phyloP scores from a whole-genome alignment of 2,797 vertebrate species.

The Mallotus villosus region DNA sequence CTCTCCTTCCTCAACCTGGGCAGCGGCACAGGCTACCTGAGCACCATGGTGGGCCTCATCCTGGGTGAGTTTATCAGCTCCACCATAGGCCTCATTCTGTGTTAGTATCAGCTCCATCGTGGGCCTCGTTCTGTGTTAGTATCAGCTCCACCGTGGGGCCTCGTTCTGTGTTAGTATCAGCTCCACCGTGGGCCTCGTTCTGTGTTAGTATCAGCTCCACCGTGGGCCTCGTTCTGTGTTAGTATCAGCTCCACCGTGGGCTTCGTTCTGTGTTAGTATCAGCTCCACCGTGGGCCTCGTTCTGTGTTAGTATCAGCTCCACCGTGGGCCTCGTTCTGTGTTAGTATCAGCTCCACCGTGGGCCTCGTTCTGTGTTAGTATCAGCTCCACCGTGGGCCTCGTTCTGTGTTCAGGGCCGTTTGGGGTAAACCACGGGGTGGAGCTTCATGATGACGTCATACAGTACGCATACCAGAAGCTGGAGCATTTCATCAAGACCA shows the following conservation, averaged over 20 bases:
- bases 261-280: not conserved
- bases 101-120: not conserved
- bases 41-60: slow-evolving; percentile 97
- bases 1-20: slow-evolving; percentile 95
- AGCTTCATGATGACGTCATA: slow-evolving; percentile 90
- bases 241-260: too few species aligned
- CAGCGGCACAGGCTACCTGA: slow-evolving; percentile 96
- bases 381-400: not conserved
- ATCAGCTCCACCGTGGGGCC: not conserved
- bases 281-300: slow-evolving; percentile 98
- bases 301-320: slow-evolving; percentile 9
- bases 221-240: not conserved
- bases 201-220: not conserved
- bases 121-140: not conserved
- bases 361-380: not conserved
- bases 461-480: slow-evolving; percentile 95
- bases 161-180: slow-evolving; percentile 1
- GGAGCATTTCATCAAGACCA: slow-evolving; percentile 92
- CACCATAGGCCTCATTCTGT: not conserved
- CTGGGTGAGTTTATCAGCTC: slow-evolving; percentile 78
- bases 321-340: not conserved
- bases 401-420: slow-evolving; percentile 81
- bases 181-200: not conserved
- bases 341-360: not conserved
- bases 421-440: slow-evolving; percentile 93